Percentiles rank a stretch among this genome's conserved stretches.
These are phyloP conservation scores for Orius insidiosus DNA, from an alignment of 1,140 invertebrate genomes.

Conservation along the genomic window DNA sequence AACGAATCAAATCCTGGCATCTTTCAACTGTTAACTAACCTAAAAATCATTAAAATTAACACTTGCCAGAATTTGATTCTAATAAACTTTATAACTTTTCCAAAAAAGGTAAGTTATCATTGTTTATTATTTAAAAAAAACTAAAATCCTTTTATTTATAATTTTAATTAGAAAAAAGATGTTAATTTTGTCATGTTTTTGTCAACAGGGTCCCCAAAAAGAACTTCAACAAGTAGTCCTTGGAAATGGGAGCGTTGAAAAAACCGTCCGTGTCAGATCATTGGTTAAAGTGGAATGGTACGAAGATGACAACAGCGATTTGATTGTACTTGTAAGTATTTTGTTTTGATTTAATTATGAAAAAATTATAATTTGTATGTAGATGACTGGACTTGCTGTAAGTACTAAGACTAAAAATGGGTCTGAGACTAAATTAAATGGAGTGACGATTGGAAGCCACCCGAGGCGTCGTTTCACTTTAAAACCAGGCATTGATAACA, in stretches of 20 bases:
- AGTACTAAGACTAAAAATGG: slow-evolving; percentile 29
- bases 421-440: slow-evolving; percentile 33
- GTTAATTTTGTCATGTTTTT: slow-evolving; percentile 2
- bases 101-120: no score
- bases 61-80: no score
- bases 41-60: no score
- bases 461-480: slow-evolving; percentile 37
- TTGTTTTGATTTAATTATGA: slow-evolving; percentile 1
- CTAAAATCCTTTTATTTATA: no score
- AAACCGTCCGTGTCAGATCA: slow-evolving; percentile 40
- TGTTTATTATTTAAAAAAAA: no score
- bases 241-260: slow-evolving; percentile 33
- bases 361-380: slow-evolving; percentile 1
- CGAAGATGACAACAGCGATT: slow-evolving; percentile 35
- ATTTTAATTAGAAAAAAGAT: no score
- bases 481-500: slow-evolving; percentile 39
- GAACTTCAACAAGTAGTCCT: slow-evolving; percentile 27
- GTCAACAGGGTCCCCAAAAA: slow-evolving; percentile 30
- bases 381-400: slow-evolving; percentile 35
- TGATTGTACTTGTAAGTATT: slow-evolving; percentile 30
- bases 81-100: no score
- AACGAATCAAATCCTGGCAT: no score
- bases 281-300: slow-evolving; percentile 49
- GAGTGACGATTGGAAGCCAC: slow-evolving; percentile 37
- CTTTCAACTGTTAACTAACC: no score